Conservation (phyloP, 2,797 vertebrate species). For the Leptatherina wallacei region DNA sequence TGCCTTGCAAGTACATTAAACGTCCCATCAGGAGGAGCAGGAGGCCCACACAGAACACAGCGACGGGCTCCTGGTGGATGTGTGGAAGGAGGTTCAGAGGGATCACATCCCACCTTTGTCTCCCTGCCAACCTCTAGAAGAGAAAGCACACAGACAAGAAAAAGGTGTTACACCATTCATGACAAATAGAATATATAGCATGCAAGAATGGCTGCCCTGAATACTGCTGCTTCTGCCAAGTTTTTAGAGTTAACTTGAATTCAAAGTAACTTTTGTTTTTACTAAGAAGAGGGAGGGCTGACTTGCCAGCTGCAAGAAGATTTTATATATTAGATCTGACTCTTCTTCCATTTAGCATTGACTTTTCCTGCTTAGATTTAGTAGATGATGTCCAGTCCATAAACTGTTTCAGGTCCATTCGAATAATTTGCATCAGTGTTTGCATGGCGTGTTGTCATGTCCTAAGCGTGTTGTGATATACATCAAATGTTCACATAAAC, state of each 20-base stretch:
- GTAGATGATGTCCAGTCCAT: not conserved
- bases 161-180: not conserved
- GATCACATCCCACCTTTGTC: conserved; percentile 36
- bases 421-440: conserved; percentile 1
- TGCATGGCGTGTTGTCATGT: not conserved
- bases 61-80: conserved; percentile 63
- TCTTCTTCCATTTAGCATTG: not conserved
- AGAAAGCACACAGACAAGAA: conserved; percentile 35
- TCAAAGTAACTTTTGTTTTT: not conserved
- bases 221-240: not conserved
- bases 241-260: not conserved
- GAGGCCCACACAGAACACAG: conserved; percentile 73
- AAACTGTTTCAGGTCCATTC: not conserved
- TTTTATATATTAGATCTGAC: not conserved
- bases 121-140: conserved; percentile 49
- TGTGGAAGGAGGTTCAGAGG: conserved; percentile 41
- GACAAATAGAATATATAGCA: not conserved
- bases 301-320: not conserved
- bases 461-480: conserved; percentile 9
- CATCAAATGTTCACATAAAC: conserved; percentile 41
- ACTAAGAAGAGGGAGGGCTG: too few species aligned
- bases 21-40: conserved; percentile 77
- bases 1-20: conserved; percentile 73
- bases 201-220: not conserved
- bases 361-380: too few species aligned